A percentile compares a stretch with the other conserved stretches of the same genome.
These are phyloP conservation scores for Apamea sordens DNA, from an alignment of 2,888 invertebrate genomes.

Conservation along the genomic window DNA sequence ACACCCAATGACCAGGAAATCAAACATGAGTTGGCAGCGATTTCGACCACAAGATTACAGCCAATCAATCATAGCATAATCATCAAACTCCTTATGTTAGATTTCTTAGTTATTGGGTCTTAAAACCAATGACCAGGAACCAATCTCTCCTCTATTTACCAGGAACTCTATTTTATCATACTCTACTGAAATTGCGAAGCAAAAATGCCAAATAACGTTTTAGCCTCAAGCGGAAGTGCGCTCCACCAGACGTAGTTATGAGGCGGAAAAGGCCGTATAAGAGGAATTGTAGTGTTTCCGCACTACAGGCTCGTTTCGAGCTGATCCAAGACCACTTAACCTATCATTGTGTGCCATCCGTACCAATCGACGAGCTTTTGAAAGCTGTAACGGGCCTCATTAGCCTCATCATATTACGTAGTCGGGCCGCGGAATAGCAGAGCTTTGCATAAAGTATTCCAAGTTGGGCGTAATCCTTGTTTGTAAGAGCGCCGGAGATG, in stretches of 20 bases:
- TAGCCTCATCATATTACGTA: constrained; percentile 52
- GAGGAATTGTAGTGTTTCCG: constrained; percentile 55
- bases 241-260: constrained; percentile 51
- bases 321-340: constrained; percentile 48
- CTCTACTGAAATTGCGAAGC: constrained; percentile 34
- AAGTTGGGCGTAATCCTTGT: constrained; percentile 54
- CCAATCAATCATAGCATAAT: background rate
- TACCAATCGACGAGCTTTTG: constrained; percentile 37
- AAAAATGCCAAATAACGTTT: constrained; percentile 48
- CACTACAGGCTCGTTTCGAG: constrained; percentile 40
- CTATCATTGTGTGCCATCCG: constrained; percentile 21
- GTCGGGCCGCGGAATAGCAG: constrained; percentile 41
- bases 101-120: background rate
- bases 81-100: background rate
- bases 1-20: background rate
- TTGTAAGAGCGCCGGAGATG: constrained; percentile 42
- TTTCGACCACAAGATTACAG: background rate
- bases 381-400: constrained; percentile 47
- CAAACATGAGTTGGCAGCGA: background rate
- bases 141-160: constrained; percentile 26
- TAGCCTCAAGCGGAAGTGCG: constrained; percentile 25
- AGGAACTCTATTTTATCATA: constrained; percentile 23
- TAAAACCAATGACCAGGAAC: background rate
- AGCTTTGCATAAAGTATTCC: constrained; percentile 61
- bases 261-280: constrained; percentile 43